A percentile compares a stretch with the other conserved stretches of the same genome.
Conservation (phyloP, 2,888 invertebrate species). For the Embidobia sp. region DNA sequence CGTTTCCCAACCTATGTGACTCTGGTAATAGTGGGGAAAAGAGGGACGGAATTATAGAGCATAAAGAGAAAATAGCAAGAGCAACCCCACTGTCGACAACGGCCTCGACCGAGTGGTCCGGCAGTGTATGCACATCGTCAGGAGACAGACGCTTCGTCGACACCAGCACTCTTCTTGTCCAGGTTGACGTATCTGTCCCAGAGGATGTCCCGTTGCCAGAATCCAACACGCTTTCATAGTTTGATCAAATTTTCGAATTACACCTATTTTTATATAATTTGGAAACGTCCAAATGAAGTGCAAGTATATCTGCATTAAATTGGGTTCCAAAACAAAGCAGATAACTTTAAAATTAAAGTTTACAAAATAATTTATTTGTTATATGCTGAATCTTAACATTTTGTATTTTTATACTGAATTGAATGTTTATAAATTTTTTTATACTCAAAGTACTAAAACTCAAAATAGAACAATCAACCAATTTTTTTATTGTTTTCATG, state of each 20-base stretch:
- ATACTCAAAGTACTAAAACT: too few relatives aligned
- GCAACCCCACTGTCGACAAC: constrained; percentile 42
- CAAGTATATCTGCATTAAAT: too few relatives aligned
- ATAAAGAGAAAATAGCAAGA: constrained; percentile 60
- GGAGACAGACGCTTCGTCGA: constrained; percentile 69
- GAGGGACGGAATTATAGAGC: constrained; percentile 68
- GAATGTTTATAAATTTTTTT: too few relatives aligned
- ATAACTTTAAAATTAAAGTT: too few relatives aligned
- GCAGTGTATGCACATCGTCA: constrained; percentile 53
- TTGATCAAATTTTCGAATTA: constrained; percentile 69
- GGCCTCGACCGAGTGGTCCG: constrained; percentile 60
- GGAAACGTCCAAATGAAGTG: too few relatives aligned
- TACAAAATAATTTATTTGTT: too few relatives aligned
- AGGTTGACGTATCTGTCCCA: constrained; percentile 81
- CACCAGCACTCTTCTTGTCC: constrained; percentile 72
- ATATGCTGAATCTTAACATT: too few relatives aligned
- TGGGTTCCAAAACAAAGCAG: too few relatives aligned
- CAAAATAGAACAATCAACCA: too few relatives aligned
- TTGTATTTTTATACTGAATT: too few relatives aligned
- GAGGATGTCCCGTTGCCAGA: constrained; percentile 73
- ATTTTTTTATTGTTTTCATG: too few relatives aligned
- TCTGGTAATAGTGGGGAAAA: constrained; percentile 65
- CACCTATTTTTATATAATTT: background rate
- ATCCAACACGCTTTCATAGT: constrained; percentile 66
- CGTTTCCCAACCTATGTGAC: constrained; percentile 69